phyloP scores from a whole-genome alignment of 2,113 vertebrate genomes.

The Tiliqua scincoides region DNA sequence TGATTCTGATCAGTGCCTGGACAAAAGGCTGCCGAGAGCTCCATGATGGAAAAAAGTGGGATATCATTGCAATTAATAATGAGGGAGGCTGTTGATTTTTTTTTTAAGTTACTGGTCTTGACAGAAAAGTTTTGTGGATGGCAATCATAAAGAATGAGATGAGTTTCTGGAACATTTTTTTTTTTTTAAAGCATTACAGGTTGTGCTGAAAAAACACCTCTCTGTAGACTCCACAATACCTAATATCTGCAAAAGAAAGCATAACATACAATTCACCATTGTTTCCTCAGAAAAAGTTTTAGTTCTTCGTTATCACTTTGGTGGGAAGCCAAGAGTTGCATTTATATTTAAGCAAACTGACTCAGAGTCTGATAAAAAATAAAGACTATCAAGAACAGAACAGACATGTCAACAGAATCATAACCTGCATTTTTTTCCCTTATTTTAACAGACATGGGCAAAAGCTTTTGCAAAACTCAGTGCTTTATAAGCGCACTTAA shows the following conservation, averaged over 20 bases:
- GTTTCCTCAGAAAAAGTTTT: background rate
- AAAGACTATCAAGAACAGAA: background rate
- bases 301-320: conserved; percentile 16
- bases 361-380: background rate
- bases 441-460: background rate
- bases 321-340: background rate
- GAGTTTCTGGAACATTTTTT: background rate
- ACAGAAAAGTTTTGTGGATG: no score
- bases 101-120: no score
- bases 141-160: no score
- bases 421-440: background rate
- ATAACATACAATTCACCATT: conserved; percentile 5
- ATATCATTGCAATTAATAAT: no score
- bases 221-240: background rate
- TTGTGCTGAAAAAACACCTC: conserved; percentile 15
- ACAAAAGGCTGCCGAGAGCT: no score
- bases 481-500: conserved; percentile 5
- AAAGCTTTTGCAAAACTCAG: background rate
- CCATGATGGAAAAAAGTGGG: no score
- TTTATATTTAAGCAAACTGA: conserved; percentile 12
- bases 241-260: background rate
- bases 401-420: background rate
- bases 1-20: background rate
- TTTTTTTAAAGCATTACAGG: background rate
- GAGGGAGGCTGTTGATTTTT: no score